These are phyloP conservation scores for Drosophila chauvacae DNA, from an alignment of 1,140 invertebrate genomes.

Conservation along the genomic window DNA sequence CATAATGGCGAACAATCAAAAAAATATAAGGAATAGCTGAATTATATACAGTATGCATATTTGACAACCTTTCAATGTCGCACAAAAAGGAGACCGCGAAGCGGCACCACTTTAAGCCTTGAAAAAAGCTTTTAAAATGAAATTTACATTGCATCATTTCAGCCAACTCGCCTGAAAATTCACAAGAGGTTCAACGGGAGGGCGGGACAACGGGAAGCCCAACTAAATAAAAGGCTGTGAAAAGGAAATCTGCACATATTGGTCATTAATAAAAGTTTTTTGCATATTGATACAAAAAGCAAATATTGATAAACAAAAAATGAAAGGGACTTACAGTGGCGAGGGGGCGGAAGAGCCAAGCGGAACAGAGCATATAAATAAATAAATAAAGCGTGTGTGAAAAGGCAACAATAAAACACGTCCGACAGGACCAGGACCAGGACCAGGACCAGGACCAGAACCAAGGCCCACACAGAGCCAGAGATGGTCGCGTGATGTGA, in stretches of 20 bases:
- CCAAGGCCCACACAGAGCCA: not conserved
- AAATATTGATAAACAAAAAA: slow-evolving; percentile 78
- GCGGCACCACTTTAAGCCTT: slow-evolving; percentile 44
- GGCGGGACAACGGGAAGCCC: not conserved
- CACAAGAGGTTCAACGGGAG: not conserved
- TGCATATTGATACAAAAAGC: slow-evolving; percentile 65
- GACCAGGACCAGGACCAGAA: not conserved
- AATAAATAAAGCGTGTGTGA: slow-evolving; percentile 61
- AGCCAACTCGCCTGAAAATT: slow-evolving; percentile 9
- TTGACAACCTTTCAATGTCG: slow-evolving; percentile 53
- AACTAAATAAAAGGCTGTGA: slow-evolving; percentile 69
- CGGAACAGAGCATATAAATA: slow-evolving; percentile 59
- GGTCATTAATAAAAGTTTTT: slow-evolving; percentile 80
- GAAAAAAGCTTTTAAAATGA: slow-evolving; percentile 58
- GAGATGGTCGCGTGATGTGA: slow-evolving; percentile 41
- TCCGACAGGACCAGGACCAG: slow-evolving; percentile 10
- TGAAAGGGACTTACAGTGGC: slow-evolving; percentile 51
- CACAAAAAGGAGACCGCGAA: slow-evolving; percentile 14
- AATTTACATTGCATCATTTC: slow-evolving; percentile 58
- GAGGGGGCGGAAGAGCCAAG: slow-evolving; percentile 22
- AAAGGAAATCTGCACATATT: slow-evolving; percentile 78
- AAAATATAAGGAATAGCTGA: slow-evolving; percentile 23
- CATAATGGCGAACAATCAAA: slow-evolving; percentile 57
- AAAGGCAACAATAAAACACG: slow-evolving; percentile 68
- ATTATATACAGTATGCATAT: slow-evolving; percentile 38